Evolutionary conservation across 2,888 invertebrate species (phyloP).

Genomic region (Melikaiella ostensackeni): DNA sequence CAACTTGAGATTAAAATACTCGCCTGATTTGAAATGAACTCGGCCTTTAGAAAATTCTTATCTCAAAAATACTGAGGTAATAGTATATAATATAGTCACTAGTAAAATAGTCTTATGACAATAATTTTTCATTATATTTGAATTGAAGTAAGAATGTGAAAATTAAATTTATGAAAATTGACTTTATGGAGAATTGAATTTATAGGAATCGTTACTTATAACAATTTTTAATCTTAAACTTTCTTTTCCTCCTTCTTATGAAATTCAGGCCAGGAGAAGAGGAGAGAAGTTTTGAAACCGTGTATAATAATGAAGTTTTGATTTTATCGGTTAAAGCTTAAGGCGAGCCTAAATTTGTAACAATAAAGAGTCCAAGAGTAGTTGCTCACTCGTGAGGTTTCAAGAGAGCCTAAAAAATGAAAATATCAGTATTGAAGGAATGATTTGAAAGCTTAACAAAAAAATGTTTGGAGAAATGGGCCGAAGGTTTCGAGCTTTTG

Average conservation of each 20-base stretch:
- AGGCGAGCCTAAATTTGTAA: slow-evolving; percentile 18
- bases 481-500: slow-evolving; percentile 11
- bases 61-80: background rate
- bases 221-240: background rate
- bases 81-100: slow-evolving; percentile 18
- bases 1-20: background rate
- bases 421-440: background rate
- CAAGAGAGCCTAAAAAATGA: slow-evolving; percentile 15
- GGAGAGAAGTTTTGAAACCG: background rate
- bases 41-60: background rate
- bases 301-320: slow-evolving; percentile 20
- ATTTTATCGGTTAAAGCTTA: slow-evolving; percentile 1
- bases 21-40: background rate
- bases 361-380: slow-evolving; percentile 27
- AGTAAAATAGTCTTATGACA: slow-evolving; percentile 24
- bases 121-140: slow-evolving; percentile 26
- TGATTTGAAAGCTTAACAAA: slow-evolving; percentile 8
- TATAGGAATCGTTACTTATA: slow-evolving; percentile 18
- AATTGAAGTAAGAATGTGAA: background rate
- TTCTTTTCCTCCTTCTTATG: slow-evolving; percentile 38
- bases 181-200: slow-evolving; percentile 10
- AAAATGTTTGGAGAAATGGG: background rate
- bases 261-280: slow-evolving; percentile 31
- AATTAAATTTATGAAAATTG: slow-evolving; percentile 17
- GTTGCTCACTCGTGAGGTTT: slow-evolving; percentile 30